phyloP scores from a whole-genome alignment of 2,113 vertebrate genomes.

The Lanius ludovicianus region DNA sequence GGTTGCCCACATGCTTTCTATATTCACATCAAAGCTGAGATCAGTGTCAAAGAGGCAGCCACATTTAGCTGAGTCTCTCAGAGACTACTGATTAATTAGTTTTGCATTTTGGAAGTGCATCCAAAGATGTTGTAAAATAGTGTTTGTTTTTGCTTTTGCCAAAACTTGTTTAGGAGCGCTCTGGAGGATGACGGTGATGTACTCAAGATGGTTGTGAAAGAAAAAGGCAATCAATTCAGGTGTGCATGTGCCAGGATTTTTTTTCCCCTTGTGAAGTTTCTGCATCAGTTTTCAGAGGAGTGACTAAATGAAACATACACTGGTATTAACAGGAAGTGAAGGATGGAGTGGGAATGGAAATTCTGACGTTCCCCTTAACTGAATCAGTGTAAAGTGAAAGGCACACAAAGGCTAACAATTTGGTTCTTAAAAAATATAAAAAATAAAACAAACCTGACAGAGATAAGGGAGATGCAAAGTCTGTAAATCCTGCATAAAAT shows the following conservation, averaged over 20 bases:
- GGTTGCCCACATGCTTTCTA: conserved; percentile 51
- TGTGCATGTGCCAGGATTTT: conserved; percentile 42
- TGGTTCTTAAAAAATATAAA: neutral
- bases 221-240: conserved; percentile 40
- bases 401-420: neutral
- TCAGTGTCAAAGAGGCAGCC: conserved; percentile 66
- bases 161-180: conserved; percentile 69
- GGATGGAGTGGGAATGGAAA: neutral
- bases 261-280: neutral
- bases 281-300: neutral
- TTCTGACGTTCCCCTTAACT: neutral
- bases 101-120: conserved; percentile 73
- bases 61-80: conserved; percentile 53
- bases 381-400: neutral
- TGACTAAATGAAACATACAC: neutral
- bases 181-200: conserved; percentile 17
- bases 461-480: neutral
- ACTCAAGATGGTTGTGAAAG: conserved; percentile 45
- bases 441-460: neutral
- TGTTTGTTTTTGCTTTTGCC: conserved; percentile 74
- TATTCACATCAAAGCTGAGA: conserved; percentile 71
- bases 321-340: neutral
- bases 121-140: conserved; percentile 70
- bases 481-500: conserved; percentile 20
- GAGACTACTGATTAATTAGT: conserved; percentile 76